These are phyloP conservation scores for Phylloscopus trochilus DNA, from an alignment of 2,113 vertebrate genomes.

Conservation along the genomic window DNA sequence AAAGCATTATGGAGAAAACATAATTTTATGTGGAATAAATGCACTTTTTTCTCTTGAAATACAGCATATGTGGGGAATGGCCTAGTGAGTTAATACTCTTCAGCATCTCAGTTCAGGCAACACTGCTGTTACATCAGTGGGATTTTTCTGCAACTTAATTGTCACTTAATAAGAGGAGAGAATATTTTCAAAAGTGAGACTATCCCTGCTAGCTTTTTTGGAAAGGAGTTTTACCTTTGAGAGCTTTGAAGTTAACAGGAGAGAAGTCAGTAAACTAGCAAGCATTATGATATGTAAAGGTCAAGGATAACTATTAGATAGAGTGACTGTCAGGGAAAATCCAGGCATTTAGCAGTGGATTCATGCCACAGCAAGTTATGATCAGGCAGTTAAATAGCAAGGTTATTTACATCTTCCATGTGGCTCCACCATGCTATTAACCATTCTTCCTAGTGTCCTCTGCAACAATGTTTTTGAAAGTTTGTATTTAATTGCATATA, in stretches of 20 bases:
- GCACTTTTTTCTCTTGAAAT: neutral
- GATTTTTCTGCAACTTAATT: neutral
- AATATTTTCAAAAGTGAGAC: neutral
- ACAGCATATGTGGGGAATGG: neutral
- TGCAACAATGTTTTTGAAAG: neutral
- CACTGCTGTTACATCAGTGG: neutral
- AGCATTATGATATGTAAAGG: neutral
- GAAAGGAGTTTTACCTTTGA: neutral
- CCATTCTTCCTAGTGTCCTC: neutral
- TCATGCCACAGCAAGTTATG: neutral
- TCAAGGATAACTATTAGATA: neutral
- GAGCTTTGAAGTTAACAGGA: neutral
- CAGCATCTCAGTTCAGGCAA: neutral
- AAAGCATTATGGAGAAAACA: neutral
- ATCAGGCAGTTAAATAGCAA: neutral
- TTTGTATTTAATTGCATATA: neutral
- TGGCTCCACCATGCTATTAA: neutral
- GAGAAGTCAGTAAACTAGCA: neutral
- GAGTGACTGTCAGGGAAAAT: neutral
- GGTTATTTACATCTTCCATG: neutral
- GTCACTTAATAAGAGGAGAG: neutral
- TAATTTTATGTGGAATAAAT: neutral
- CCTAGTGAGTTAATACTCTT: neutral
- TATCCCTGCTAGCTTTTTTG: neutral
- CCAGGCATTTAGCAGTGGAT: neutral